Percentiles rank a stretch among this genome's conserved stretches.
phyloP scores from a whole-genome alignment of 2,888 invertebrate genomes.

The Acrocyrtus sp. region DNA sequence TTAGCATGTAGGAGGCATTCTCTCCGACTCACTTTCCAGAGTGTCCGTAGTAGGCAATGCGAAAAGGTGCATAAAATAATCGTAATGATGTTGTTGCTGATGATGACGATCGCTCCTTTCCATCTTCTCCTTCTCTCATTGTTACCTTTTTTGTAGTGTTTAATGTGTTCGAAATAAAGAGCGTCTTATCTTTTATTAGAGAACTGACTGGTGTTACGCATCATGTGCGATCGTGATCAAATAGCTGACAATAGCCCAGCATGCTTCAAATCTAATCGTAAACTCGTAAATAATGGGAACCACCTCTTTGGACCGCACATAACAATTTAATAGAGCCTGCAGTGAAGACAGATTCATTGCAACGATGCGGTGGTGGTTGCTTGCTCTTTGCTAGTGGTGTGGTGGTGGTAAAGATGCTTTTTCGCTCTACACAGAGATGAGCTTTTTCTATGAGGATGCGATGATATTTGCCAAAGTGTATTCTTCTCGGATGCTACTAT shows the following conservation, averaged over 20 bases:
- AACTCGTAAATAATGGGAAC: conserved; percentile 55
- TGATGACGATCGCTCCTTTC: no score
- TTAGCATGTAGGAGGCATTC: no score
- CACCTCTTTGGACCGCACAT: conserved; percentile 54
- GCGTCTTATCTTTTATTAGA: conserved; percentile 54
- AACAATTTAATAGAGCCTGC: conserved; percentile 54
- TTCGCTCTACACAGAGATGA: background rate
- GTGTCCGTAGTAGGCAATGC: no score
- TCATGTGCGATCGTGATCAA: conserved; percentile 56
- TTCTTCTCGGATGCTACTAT: no score
- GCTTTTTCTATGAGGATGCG: no score
- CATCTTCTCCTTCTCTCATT: background rate
- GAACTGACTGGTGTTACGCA: conserved; percentile 55
- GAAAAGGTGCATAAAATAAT: no score
- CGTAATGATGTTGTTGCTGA: no score
- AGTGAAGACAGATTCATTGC: conserved; percentile 51
- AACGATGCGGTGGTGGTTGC: conserved; percentile 27
- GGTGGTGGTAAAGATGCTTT: background rate
- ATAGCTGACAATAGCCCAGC: conserved; percentile 55
- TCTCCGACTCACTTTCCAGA: no score
- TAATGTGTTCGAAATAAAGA: conserved; percentile 49
- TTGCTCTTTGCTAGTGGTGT: background rate
- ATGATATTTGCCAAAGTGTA: background rate
- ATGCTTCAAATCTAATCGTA: conserved; percentile 54
- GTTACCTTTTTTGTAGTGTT: conserved; percentile 23